These are phyloP conservation scores for Corbicula japonica DNA, from an alignment of 2,888 invertebrate species.

Conservation along the genomic window DNA sequence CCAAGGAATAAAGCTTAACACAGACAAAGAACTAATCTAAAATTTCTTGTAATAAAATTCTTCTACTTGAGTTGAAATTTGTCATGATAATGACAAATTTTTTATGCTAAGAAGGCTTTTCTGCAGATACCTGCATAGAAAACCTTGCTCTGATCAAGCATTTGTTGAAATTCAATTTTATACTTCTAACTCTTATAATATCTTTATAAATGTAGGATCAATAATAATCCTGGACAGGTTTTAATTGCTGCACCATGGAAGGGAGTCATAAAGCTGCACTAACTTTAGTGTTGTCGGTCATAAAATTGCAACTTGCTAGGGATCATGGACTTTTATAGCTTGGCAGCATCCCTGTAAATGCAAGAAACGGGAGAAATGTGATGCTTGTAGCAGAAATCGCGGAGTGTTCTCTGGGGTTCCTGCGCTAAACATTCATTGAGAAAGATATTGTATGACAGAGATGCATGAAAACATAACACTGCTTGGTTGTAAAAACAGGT, in stretches of 20 bases:
- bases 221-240: no score
- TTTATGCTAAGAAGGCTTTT: no score
- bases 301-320: slow-evolving; percentile 36
- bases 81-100: no score
- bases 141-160: no score
- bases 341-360: slow-evolving; percentile 14
- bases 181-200: no score
- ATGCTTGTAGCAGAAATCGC: slow-evolving; percentile 19
- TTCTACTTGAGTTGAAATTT: no score
- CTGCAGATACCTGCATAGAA: no score
- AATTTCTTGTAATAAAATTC: no score
- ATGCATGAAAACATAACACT: slow-evolving; percentile 6
- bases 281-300: slow-evolving; percentile 14
- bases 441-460: slow-evolving; percentile 3
- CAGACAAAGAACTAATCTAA: no score
- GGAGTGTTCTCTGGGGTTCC: slow-evolving; percentile 7
- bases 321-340: slow-evolving; percentile 26
- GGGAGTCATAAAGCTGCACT: slow-evolving; percentile 30
- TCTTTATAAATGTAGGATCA: no score
- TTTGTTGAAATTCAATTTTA: no score
- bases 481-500: slow-evolving; percentile 7
- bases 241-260: background rate
- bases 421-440: background rate
- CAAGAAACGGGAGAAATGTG: slow-evolving; percentile 23
- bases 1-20: no score